These are phyloP conservation scores for Sarcophaga peregrina DNA, from an alignment of 1,140 invertebrate genomes.

Conservation along the genomic window DNA sequence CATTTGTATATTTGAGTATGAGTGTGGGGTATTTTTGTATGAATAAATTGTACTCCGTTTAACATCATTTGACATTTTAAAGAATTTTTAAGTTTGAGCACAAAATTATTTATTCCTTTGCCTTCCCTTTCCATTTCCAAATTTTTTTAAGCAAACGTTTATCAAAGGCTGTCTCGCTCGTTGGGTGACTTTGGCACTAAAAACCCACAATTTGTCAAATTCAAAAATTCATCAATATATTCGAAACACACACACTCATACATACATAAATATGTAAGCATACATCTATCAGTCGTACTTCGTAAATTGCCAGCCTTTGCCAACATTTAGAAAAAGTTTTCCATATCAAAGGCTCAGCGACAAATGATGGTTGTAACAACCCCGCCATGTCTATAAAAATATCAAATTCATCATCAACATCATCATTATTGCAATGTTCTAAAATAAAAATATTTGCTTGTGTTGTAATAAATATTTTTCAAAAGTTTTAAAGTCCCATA, in stretches of 20 bases:
- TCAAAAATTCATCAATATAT: conserved; percentile 41
- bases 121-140: background rate
- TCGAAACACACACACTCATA: background rate
- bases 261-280: background rate
- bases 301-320: conserved; percentile 15
- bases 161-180: background rate
- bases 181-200: background rate
- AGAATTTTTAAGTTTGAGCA: conserved; percentile 19
- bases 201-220: conserved; percentile 41
- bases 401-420: background rate
- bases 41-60: conserved; percentile 28
- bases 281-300: background rate
- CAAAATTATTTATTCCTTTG: background rate
- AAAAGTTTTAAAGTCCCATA: background rate
- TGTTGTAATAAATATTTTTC: too few species aligned
- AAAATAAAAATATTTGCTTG: too few species aligned
- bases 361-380: conserved; percentile 28
- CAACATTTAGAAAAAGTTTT: conserved; percentile 5
- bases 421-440: background rate
- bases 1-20: background rate
- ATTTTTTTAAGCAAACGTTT: conserved; percentile 14
- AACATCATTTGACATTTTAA: conserved; percentile 34
- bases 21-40: background rate
- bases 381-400: background rate
- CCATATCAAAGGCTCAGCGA: conserved; percentile 35